These are phyloP conservation scores for Lamellibrachia luymesi DNA, from an alignment of 1,140 invertebrate genomes.

Conservation along the genomic window DNA sequence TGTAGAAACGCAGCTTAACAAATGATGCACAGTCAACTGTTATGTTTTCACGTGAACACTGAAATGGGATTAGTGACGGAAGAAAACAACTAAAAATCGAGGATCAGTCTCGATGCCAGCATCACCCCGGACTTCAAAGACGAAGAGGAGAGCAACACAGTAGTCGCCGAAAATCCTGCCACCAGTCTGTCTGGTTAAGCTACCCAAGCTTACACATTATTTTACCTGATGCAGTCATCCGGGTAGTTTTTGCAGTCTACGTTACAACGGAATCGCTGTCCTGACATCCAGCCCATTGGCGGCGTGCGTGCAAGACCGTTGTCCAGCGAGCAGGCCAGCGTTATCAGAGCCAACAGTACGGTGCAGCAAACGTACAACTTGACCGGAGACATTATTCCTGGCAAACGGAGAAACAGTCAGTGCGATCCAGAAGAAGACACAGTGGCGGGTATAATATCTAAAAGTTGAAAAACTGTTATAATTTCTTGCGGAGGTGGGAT, in stretches of 20 bases:
- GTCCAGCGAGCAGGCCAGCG: slow-evolving; percentile 36
- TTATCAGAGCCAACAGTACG: not conserved
- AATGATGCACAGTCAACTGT: no score
- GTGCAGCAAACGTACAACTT: not conserved
- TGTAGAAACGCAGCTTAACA: no score
- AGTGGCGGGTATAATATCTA: not conserved
- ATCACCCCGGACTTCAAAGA: no score
- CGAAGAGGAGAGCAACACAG: no score
- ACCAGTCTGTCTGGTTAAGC: no score
- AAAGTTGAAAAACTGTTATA: no score
- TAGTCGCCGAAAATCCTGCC: no score
- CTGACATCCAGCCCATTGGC: slow-evolving; percentile 57
- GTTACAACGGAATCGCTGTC: slow-evolving; percentile 54
- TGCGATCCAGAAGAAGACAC: not conserved
- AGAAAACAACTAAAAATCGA: no score
- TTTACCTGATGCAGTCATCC: slow-evolving; percentile 53
- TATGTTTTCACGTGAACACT: no score
- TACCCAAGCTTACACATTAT: not conserved
- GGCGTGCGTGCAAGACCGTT: slow-evolving; percentile 54
- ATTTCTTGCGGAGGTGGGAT: no score
- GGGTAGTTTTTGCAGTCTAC: slow-evolving; percentile 52
- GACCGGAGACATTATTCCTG: not conserved
- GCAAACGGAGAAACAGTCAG: not conserved
- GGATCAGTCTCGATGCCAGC: no score
- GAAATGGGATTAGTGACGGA: no score